Evolutionary conservation across 2,797 vertebrate species (phyloP).

Genomic region (Dromococcyx pavoninus): DNA sequence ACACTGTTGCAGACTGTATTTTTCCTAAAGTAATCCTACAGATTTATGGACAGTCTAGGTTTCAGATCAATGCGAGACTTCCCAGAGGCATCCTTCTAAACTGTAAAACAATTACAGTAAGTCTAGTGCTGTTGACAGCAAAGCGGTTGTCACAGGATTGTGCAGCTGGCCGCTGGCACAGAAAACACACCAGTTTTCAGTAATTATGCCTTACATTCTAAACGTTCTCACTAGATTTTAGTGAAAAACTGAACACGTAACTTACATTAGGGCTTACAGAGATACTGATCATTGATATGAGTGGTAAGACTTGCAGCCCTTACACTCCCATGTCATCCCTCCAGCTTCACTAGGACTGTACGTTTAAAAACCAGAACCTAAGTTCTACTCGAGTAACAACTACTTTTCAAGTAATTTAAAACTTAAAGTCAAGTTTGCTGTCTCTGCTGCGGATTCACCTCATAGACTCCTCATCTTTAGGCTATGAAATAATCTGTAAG

Average conservation of each 20-base stretch:
- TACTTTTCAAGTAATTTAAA: neutral
- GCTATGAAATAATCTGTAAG: neutral
- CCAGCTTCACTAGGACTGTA: neutral
- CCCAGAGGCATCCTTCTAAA: neutral
- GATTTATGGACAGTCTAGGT: neutral
- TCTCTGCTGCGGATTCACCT: neutral
- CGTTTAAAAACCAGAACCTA: neutral
- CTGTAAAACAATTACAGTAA: neutral
- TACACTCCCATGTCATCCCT: neutral
- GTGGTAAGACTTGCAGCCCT: neutral
- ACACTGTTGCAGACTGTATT: neutral
- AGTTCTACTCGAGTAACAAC: neutral
- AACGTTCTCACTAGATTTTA: neutral
- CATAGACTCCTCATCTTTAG: neutral
- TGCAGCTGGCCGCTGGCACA: neutral
- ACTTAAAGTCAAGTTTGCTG: neutral
- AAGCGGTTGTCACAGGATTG: neutral
- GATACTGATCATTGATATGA: fast-evolving
- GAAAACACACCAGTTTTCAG: neutral
- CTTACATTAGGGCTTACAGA: neutral
- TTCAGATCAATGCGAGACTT: neutral
- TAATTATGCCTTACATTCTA: neutral
- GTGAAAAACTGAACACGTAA: neutral
- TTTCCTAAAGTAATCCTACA: neutral
- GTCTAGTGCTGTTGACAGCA: neutral